Percentiles rank a stretch among this genome's conserved stretches.
phyloP scores from a whole-genome alignment of 2,797 vertebrate genomes.

The Darevskia mixta region DNA sequence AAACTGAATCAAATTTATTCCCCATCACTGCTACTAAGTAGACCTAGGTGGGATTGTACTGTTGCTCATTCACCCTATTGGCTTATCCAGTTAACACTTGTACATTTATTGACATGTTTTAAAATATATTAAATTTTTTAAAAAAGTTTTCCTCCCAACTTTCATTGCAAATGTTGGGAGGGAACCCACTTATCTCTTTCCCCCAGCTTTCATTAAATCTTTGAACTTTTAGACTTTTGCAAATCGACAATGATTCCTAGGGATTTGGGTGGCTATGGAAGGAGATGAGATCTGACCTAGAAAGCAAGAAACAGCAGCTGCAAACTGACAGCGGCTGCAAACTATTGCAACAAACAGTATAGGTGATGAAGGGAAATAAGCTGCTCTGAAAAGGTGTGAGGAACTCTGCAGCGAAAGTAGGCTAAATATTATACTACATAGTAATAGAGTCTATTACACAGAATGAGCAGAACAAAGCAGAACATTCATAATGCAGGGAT shows the following conservation, averaged over 20 bases:
- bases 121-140: not conserved
- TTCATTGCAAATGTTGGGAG: no score
- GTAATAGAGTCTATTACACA: not conserved
- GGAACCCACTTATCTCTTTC: no score
- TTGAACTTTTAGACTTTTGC: not conserved
- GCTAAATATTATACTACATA: not conserved
- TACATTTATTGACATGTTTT: not conserved
- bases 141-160: not conserved
- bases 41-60: not conserved
- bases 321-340: not conserved
- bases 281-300: not conserved
- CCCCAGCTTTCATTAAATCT: not conserved
- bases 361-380: not conserved
- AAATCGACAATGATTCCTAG: no score
- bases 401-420: not conserved
- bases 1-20: no score
- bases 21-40: no score
- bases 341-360: no score
- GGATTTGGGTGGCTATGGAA: constrained; percentile 33
- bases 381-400: not conserved
- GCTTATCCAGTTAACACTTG: not conserved
- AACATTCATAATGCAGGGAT: not conserved
- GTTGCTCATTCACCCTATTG: no score
- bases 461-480: not conserved
- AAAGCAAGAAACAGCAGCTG: not conserved